Evolutionary conservation across 2,113 vertebrate species (phyloP), one percentile per base, ranked within the genome.

Genomic region (Scomber japonicus): DNA sequence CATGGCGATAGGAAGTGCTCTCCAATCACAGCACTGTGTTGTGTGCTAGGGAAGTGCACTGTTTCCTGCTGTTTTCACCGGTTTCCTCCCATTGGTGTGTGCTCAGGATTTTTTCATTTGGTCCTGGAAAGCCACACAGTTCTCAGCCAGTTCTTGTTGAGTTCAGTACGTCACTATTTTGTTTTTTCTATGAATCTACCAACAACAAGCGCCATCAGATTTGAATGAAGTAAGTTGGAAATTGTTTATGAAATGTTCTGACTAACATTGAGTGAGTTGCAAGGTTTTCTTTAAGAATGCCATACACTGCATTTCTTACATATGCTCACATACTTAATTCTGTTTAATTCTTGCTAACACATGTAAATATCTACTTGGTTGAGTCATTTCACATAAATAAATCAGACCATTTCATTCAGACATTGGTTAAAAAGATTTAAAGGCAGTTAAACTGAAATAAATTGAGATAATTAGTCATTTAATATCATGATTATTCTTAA

Each of bases 51-150:
- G 91, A 95, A 95, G 85, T 83, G 74, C 30, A 55, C 75, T 10
- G 87, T 78, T 95, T 95, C 94, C 94, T 95, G 92, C 81, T 84
- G 85, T 85, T 89, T 86, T 75, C 63, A 79, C 74, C 50, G 62
- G 54, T 80, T 94, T 94, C 93, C 93, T 91, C 80, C 71, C 60
- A 68, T n/a, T 80, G 54, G 56, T 44, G 55, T 51, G 46, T 17
- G 31, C 67, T 76, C 56, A 15, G 64, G 78, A 80, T 54, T 85
- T 82, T 48, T 17, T 3, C 50, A 48, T 54, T 72, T 49, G 53
- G 76, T 80, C 81, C 74, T 87, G 81, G 79, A 84, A 82, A 82
- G 71, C 66, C 9, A 5, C 19, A 19, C 53, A 82, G 48, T 13
- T 69, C 6, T 27, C 15, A 15, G 55, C n/a, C 21, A 44, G 56